Conservation (phyloP, 2,888 invertebrate genomes). For the Leptopilina drosophilae region DNA sequence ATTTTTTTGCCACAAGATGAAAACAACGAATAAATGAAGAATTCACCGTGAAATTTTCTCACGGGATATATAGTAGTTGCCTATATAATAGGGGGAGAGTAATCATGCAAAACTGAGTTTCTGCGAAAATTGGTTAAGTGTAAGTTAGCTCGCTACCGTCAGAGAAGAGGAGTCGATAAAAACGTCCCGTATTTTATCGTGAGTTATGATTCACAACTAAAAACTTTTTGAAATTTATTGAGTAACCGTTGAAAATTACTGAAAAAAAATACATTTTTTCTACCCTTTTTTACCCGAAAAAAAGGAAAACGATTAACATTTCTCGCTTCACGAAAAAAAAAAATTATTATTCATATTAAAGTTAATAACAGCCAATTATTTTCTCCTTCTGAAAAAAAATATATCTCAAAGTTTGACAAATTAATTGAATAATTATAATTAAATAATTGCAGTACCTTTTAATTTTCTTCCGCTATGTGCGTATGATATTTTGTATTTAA, state of each 20-base stretch:
- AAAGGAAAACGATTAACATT: too few species aligned
- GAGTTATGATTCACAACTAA: constrained; percentile 30
- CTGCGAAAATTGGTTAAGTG: constrained; percentile 28
- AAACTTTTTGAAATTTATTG: constrained; percentile 26
- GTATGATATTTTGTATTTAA: too few species aligned
- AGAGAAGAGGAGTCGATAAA: constrained; percentile 33
- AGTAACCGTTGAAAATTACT: constrained; percentile 9
- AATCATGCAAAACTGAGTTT: constrained; percentile 36
- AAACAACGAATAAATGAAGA: not conserved
- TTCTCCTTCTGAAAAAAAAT: too few species aligned
- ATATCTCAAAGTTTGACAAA: not conserved
- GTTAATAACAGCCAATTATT: not conserved
- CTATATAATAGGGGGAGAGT: not conserved
- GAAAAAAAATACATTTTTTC: not conserved
- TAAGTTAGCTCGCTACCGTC: constrained; percentile 27
- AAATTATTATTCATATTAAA: not conserved
- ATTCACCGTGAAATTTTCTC: constrained; percentile 1
- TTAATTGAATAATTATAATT: constrained; percentile 2
- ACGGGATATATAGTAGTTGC: constrained; percentile 10
- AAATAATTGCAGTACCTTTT: not conserved
- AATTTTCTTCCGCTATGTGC: too few species aligned
- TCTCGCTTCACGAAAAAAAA: not conserved
- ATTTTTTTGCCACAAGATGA: too few species aligned
- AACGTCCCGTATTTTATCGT: constrained; percentile 37
- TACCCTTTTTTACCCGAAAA: too few species aligned